Evolutionary conservation across 2,113 vertebrate species (phyloP), one percentile per base, ranked within the genome.

Genomic region (Petrocephalus microphthalmus): DNA sequence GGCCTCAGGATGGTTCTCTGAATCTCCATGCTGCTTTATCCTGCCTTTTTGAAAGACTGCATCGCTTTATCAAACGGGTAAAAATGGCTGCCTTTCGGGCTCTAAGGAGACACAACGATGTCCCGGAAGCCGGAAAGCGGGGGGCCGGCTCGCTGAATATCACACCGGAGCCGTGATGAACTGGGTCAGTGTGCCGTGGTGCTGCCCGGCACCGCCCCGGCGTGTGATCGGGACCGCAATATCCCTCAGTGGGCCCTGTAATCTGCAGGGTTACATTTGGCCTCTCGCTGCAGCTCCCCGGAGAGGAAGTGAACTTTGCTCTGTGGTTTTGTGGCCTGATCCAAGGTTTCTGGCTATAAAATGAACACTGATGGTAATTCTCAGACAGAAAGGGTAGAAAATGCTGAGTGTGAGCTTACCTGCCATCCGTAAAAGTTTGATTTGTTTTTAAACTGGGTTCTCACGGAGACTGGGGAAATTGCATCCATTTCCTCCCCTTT

Each of bases 261-360:
- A 45, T 84, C 22, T 84, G 82, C 47, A n/a, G 42, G 25, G 42
- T 51, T 25, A 84, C 49, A 52, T 54, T 85, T 29, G 56, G 29
- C 29, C 25, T 47, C 13, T 54, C 29, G 7, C 84, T 83, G 78
- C 33, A 11, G 45, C n/a, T 85, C 49, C 49, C 51, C 52, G 19
- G 84, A 15, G 84, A 83, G 84, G 51, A 85, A 54, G 25, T 85
- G 52, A 85, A 85, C 51, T 85, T 85, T 85, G 25, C 51, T n/a
- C 84, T 56, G 13, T 54, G 51, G 84, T 85, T 54, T 85, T 56
- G 84, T 85, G 84, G 51, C n/a, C 52, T 85, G 49, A 83, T 49
- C 6, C 45, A 49, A 13, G 37, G 45, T 83, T 83, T 83, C 45
- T 20, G 8, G 20, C 19, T 83, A 42, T 42, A 49, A 49, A 45